phyloP scores from a whole-genome alignment of 2,113 vertebrate species.

The Nannospalax galili region DNA sequence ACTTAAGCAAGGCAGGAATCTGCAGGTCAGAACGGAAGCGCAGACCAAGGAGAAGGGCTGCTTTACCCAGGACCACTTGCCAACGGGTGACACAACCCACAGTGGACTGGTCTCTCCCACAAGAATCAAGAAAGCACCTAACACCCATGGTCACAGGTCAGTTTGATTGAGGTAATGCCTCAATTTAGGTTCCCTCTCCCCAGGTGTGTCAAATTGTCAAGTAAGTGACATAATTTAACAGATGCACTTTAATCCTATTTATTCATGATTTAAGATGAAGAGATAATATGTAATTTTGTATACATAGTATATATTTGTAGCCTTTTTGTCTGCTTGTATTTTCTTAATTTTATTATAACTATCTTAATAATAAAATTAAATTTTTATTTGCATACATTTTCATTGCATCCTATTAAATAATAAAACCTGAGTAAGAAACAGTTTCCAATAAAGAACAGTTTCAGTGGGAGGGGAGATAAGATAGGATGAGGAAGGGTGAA shows the following conservation, averaged over 20 bases:
- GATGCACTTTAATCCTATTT: background rate
- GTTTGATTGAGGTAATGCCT: too few species aligned
- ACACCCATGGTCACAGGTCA: too few species aligned
- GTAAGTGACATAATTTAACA: background rate
- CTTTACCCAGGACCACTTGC: too few species aligned
- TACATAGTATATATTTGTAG: background rate
- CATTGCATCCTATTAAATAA: background rate
- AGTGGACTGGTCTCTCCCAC: too few species aligned
- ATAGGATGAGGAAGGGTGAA: background rate
- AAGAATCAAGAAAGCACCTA: too few species aligned
- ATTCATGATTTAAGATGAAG: conserved; percentile 12
- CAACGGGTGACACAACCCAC: too few species aligned
- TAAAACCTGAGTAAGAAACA: conserved; percentile 34
- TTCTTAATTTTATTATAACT: conserved; percentile 46
- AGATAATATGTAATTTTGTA: background rate
- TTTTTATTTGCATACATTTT: background rate
- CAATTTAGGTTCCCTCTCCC: too few species aligned
- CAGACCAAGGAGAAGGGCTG: too few species aligned
- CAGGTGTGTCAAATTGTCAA: too few species aligned
- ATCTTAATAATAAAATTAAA: conserved; percentile 28
- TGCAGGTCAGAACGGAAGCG: too few species aligned
- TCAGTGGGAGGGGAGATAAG: too few species aligned
- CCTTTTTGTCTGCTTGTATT: conserved; percentile 44
- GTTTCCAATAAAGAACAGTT: background rate
- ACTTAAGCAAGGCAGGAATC: too few species aligned